phyloP scores from a whole-genome alignment of 2,797 vertebrate species.

The Propithecus deckenii region DNA sequence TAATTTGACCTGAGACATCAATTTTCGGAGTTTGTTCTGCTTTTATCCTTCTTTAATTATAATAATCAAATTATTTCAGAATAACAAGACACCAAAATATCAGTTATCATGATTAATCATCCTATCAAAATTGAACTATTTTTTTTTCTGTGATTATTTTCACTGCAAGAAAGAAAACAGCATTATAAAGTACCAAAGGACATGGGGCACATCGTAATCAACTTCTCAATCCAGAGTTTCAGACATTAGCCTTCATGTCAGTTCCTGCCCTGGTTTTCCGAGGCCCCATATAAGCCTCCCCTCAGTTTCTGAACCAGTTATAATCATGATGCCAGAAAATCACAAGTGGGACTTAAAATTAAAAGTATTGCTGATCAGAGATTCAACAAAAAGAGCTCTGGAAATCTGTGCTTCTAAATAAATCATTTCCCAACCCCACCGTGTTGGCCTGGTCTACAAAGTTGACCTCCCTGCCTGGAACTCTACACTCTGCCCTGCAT shows the following conservation, averaged over 20 bases:
- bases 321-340: background rate
- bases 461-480: background rate
- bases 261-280: background rate
- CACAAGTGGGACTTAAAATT: background rate
- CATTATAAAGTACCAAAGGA: background rate
- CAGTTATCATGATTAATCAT: conserved; percentile 49
- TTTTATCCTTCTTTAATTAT: conserved; percentile 68
- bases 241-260: background rate
- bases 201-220: background rate
- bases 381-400: background rate
- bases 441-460: background rate
- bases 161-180: conserved; percentile 13
- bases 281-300: fast-evolving
- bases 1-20: conserved; percentile 67
- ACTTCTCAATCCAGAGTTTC: background rate
- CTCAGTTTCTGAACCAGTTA: background rate
- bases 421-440: background rate
- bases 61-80: conserved; percentile 70
- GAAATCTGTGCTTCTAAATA: background rate
- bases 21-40: conserved; percentile 45
- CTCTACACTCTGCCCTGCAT: background rate
- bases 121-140: conserved; percentile 35
- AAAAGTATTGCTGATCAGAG: background rate
- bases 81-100: conserved; percentile 56
- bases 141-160: conserved; percentile 43